Evolutionary conservation across 2,888 invertebrate genomes (phyloP), one percentile per base, ranked within the genome.

Genomic region (Eristalis tenax): DNA sequence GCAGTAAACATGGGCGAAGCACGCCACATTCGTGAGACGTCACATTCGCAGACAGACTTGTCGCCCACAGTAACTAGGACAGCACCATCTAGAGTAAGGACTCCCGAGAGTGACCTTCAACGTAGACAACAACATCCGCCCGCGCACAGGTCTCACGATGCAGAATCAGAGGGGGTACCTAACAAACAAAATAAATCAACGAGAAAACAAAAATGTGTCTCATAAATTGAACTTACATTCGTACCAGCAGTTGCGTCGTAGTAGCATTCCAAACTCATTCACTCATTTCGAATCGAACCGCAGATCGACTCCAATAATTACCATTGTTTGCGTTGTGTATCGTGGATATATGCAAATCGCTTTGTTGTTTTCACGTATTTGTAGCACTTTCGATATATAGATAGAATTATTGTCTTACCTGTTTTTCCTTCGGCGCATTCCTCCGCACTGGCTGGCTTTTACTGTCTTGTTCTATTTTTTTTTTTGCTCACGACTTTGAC

Each of bases 201-300:
- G n/a, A n/a, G n/a, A n/a, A n/a, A 18, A 64, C 10, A 26, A 3
- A 50, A 50, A 18, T 18, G n/a, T 18, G 18, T 50, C 43, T 32
- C 15, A 69, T 38, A 79, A 65, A 65, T 71, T n/a, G 40, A 65
- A 71, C 65, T 64, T 32, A 56, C 61, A 50, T 11, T 43, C 28
- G 32, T 40, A 59, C 4, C 32, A 32, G 32, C 32, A 32, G 8
- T 32, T 59, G 40, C 66, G 69, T 76, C 57, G 57, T 73, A 66
- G 79, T 59, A 59, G 59, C 79, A 79, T 79, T 79, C 79, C 79
- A 66, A 66, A 66, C 71, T 73, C 66, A 79, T 79, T 79, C 79
- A 71, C 71, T 79, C 79, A 79, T 50, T 73, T 43, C 40, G 61
- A 73, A 79, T 66, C 57, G 63, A 32, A 79, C 64, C 78, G 78